Evolutionary conservation across 2,888 invertebrate species (phyloP), one percentile per base, ranked within the genome.

Genomic region (Drosophila formosana): DNA sequence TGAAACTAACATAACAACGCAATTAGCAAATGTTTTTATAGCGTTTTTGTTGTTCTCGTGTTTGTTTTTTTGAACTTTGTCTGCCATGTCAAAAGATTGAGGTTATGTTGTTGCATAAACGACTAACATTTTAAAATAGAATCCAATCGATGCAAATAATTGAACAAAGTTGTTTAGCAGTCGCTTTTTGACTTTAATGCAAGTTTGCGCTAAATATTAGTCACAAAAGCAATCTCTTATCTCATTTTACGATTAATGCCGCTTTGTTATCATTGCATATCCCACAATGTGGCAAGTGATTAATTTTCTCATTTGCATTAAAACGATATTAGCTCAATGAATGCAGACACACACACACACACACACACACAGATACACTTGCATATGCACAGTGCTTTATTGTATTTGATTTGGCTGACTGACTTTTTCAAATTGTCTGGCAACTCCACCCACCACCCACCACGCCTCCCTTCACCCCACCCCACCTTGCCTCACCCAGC

Each of bases 21-120:
- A 76, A 75, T 75, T 75, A 75, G 76, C 72, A 66, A 75, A 75
- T 75, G 76, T 56, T 76, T 62, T 71, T 58, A 55, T 51, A 55
- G 26, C 39, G 34, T 43, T 58, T 39, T 13, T 13, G 32, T 32
- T 37, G 57, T 49, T 50, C 56, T 32, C 72, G 53, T 66, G 72
- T 60, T 75, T 57, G 50, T 41, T 34, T 26, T 30, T 3, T 30
- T 3, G 46, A 62, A 49, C 63, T 63, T 63, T 58, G 52, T 47
- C 45, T 67, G 72, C 25, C 23, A 45, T n/a, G 25, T 43, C 25
- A 26, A 45, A 69, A 39, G 30, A 69, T 75, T 69, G 39, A 60
- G 58, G 63, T 60, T 18, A 18, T 18, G 18, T 18, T 18, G 18
- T 18, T 52, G 30, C 30, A 30, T 30, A 30, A 37, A 37, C 37